A percentile compares a stretch with the other conserved stretches of the same genome.
Evolutionary conservation across 30 jellyfish, hydroid and myxozoan genomes (phyloP).

Genomic region (Cassiopea andromeda): DNA sequence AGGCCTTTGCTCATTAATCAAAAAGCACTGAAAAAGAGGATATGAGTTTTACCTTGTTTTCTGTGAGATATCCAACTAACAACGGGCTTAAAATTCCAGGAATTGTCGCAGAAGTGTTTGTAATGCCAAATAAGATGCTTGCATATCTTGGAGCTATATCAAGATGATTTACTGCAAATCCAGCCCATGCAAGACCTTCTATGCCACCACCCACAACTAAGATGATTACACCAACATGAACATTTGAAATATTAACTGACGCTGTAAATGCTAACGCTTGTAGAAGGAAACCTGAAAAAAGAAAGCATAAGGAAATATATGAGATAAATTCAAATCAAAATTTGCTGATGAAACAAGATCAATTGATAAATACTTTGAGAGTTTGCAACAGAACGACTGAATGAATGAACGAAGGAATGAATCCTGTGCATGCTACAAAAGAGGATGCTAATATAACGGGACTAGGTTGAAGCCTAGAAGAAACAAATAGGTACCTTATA

Average conservation of each 20-base stretch:
- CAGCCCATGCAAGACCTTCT: slow-evolving; percentile 97
- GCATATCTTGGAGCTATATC: slow-evolving; percentile 97
- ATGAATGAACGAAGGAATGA: not conserved
- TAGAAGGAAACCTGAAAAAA: slow-evolving; percentile 66
- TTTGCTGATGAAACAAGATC: not conserved
- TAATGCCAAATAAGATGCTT: slow-evolving; percentile 87
- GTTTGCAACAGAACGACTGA: not conserved
- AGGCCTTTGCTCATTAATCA: not conserved
- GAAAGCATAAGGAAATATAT: too few relatives aligned
- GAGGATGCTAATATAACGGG: too few relatives aligned
- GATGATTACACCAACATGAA: slow-evolving; percentile 66
- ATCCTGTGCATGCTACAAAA: too few relatives aligned
- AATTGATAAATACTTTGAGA: not conserved
- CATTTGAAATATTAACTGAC: slow-evolving; percentile 51
- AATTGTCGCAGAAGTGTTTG: slow-evolving; percentile 91
- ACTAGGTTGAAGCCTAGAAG: too few relatives aligned
- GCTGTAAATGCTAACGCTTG: slow-evolving; percentile 81
- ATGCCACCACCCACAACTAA: slow-evolving; percentile 88
- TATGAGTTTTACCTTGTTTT: slow-evolving; percentile 47
- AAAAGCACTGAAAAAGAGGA: not conserved
- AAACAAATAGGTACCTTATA: too few relatives aligned
- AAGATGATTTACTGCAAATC: slow-evolving; percentile 95
- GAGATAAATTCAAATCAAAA: too few relatives aligned
- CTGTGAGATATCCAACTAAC: slow-evolving; percentile 83
- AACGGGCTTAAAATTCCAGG: slow-evolving; percentile 91